Conservation (phyloP, 2,797 vertebrate genomes). For the Sebastes itinus region DNA sequence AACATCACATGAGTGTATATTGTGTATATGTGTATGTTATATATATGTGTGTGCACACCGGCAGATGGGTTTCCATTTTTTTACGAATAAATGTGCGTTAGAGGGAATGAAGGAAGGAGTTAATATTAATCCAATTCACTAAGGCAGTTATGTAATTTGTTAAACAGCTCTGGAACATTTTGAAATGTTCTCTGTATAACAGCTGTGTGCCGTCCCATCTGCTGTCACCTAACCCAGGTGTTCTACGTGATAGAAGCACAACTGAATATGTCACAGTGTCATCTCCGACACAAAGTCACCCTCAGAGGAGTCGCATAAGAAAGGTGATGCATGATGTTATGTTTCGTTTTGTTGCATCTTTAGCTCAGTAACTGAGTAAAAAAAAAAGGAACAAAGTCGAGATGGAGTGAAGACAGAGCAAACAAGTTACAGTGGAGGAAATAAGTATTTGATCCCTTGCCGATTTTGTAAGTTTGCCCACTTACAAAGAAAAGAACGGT, state of each 20-base stretch:
- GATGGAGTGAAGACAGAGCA: not conserved
- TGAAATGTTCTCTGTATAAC: not conserved
- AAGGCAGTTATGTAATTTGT: not conserved
- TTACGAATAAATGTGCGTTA: not conserved
- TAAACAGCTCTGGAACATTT: not conserved
- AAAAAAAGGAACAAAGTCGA: not conserved
- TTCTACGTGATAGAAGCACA: not conserved
- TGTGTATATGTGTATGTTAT: too few species aligned
- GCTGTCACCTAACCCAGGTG: not conserved
- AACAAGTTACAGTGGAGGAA: too few species aligned
- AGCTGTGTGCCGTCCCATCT: not conserved
- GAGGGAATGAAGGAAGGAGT: not conserved
- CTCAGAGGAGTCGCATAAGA: not conserved
- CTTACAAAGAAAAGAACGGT: too few species aligned
- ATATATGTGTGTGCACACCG: not conserved
- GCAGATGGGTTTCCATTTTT: not conserved
- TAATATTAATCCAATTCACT: not conserved
- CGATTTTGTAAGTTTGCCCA: too few species aligned
- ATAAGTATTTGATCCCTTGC: too few species aligned
- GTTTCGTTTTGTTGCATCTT: not conserved
- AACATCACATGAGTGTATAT: constrained; percentile 1
- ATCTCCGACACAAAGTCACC: constrained; percentile 1
- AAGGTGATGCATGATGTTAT: not conserved
- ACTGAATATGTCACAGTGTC: not conserved
- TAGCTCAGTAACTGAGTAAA: not conserved